Evolutionary conservation across 2,113 vertebrate species (phyloP), one percentile per base, ranked within the genome.

Genomic region (Gymnocephalus cernua): DNA sequence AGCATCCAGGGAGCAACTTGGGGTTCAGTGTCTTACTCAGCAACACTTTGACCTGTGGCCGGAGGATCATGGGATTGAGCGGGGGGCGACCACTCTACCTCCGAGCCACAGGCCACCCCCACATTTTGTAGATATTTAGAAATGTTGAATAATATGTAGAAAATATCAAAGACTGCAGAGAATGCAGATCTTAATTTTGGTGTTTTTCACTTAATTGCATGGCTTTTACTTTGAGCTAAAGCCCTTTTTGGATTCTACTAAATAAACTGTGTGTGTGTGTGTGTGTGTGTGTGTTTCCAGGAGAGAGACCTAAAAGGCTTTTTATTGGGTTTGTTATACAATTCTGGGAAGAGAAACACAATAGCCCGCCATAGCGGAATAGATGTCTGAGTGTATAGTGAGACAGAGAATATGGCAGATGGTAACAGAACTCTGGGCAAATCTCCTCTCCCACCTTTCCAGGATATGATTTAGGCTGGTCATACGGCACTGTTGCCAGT

Each of bases 261-360:
- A 18, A 48, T 19, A 29, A 56, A 69, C 16, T 32, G 32, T 32
- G 32, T 32, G 32, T 32, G 32, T 73, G 32, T 70, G 25, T 38
- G 54, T 50, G 19, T 9, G 38, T 64, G 62, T 63, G 38, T 15
- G 10, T 32, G 0, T 44, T 15, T 69, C 51, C 12, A 45, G 50
- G 27, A 70, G 27, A 59, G 41, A 32, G 41, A 7, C 7, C 41
- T 47, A 41, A 84, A 67, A 83, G 47, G 68, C 69, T 32, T 88
- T 88, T 89, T 86, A 82, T 70, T 80, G 50, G 50, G 29, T 84
- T 86, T 82, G 63, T 77, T 54, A 19, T 27, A 53, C 58, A 64
- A 45, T 87, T 87, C 86, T 82, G 77, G 88, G 90, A 91, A 91
- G 68, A 71, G 79, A 84, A 68, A 79, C 77, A 80, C 70, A 87